Evolutionary conservation across 2,888 invertebrate genomes (phyloP).

Genomic region (Pherbina coryleti): DNA sequence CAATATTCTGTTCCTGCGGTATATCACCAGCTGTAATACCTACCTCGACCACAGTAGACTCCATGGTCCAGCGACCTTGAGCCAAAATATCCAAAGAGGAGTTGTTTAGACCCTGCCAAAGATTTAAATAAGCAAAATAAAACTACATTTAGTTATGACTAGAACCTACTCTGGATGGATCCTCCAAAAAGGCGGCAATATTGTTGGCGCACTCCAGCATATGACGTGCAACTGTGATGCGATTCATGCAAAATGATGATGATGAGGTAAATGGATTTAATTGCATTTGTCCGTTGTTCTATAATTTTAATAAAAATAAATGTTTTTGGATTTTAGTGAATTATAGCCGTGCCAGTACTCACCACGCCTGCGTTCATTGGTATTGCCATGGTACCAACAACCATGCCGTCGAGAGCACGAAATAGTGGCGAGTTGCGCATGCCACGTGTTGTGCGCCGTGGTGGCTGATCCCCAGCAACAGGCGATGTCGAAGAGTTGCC

Average conservation of each 20-base stretch:
- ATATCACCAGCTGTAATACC: slow-evolving; percentile 67
- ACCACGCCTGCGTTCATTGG: slow-evolving; percentile 61
- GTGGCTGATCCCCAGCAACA: slow-evolving; percentile 52
- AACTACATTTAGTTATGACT: neutral
- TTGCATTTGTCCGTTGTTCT: slow-evolving; percentile 57
- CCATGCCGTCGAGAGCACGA: slow-evolving; percentile 68
- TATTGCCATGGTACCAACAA: slow-evolving; percentile 69
- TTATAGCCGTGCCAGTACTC: neutral
- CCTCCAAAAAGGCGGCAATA: slow-evolving; percentile 68
- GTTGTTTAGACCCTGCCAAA: slow-evolving; percentile 66
- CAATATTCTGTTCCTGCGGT: slow-evolving; percentile 67
- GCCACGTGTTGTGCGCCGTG: slow-evolving; percentile 64
- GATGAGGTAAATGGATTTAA: slow-evolving; percentile 66
- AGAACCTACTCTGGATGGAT: slow-evolving; percentile 63
- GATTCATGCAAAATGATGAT: slow-evolving; percentile 69
- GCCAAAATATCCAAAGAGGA: slow-evolving; percentile 68
- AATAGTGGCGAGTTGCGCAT: slow-evolving; percentile 66
- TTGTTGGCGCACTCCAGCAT: slow-evolving; percentile 70
- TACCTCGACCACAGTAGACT: slow-evolving; percentile 69
- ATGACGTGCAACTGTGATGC: slow-evolving; percentile 69
- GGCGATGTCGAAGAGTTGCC: slow-evolving; percentile 55
- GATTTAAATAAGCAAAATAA: neutral
- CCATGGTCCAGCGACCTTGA: slow-evolving; percentile 70
- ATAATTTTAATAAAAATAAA: neutral
- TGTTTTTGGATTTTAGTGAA: neutral